Evolutionary conservation across 2,888 invertebrate species (phyloP).

Genomic region (Drosophila borborema): DNA sequence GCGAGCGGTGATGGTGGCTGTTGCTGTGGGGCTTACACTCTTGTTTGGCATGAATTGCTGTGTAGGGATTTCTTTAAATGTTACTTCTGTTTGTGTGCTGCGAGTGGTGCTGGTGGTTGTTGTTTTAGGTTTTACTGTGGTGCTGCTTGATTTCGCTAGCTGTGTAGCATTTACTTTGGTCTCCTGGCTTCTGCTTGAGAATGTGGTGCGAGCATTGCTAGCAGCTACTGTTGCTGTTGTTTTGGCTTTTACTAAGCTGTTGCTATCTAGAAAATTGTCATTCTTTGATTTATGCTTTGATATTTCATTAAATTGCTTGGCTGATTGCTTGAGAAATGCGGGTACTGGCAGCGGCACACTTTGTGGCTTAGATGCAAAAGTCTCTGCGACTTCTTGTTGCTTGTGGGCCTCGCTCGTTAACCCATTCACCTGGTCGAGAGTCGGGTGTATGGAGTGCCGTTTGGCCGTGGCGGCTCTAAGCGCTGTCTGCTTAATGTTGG

Average conservation of each 20-base stretch:
- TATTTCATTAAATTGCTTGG: conserved; percentile 30
- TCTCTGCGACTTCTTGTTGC: conserved; percentile 22
- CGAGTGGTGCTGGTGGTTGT: background rate
- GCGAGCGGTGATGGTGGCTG: background rate
- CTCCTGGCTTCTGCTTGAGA: background rate
- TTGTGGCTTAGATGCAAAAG: conserved; percentile 29
- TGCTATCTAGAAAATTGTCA: conserved; percentile 9
- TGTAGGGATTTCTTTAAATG: background rate
- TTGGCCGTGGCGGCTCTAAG: conserved; percentile 33
- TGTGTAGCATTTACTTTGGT: background rate
- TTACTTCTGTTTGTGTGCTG: background rate
- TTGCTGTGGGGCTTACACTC: background rate
- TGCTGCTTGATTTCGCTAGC: background rate
- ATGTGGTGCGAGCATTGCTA: background rate
- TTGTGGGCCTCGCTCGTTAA: conserved; percentile 56
- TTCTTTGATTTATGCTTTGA: conserved; percentile 37
- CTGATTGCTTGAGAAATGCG: conserved; percentile 36
- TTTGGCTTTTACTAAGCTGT: background rate
- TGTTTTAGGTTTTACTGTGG: background rate
- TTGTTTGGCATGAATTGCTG: background rate
- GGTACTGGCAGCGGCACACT: conserved; percentile 23
- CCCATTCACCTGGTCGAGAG: conserved; percentile 29
- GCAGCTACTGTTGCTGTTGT: background rate
- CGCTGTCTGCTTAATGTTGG: conserved; percentile 51
- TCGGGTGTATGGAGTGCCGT: conserved; percentile 44